Evolutionary conservation across 2,797 vertebrate species (phyloP).

Genomic region (Mormyrus hasselquistii): DNA sequence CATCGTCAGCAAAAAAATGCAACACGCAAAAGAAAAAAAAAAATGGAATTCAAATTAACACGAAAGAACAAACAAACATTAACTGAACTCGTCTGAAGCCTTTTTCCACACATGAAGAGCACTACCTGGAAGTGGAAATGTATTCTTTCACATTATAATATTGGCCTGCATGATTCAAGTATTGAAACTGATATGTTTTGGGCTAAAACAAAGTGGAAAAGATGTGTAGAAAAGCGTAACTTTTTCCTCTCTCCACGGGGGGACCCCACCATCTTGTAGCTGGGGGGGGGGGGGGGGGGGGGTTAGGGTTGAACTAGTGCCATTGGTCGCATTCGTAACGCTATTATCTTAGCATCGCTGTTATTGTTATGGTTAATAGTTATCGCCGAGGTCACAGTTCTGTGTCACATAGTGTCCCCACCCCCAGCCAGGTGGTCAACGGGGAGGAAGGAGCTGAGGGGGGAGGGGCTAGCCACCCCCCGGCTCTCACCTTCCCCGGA

Average conservation of each 20-base stretch:
- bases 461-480: slow-evolving; percentile 83
- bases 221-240: slow-evolving; percentile 96
- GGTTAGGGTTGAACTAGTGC: slow-evolving; percentile 78
- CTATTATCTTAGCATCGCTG: slow-evolving; percentile 36
- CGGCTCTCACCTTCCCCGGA: slow-evolving; percentile 74
- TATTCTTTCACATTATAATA: slow-evolving; percentile 99
- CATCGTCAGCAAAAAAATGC: slow-evolving; percentile 52
- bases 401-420: slow-evolving; percentile 85
- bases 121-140: slow-evolving; percentile 97
- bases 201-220: slow-evolving; percentile 98
- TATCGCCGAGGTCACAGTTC: slow-evolving; percentile 75
- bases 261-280: slow-evolving; percentile 76
- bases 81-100: slow-evolving; percentile 80
- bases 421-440: slow-evolving; percentile 91
- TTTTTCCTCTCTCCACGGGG: slow-evolving; percentile 79
- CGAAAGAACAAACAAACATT: slow-evolving; percentile 64
- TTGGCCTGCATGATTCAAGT: slow-evolving; percentile 99
- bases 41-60: slow-evolving; percentile 82
- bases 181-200: slow-evolving; percentile 99
- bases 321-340: slow-evolving; percentile 51
- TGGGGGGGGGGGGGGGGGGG: slow-evolving; percentile 52
- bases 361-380: slow-evolving; percentile 53
- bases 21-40: slow-evolving; percentile 51
- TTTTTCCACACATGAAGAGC: slow-evolving; percentile 74
- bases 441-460: slow-evolving; percentile 93